Base-by-base conservation (phyloP, 2,113 vertebrate genomes). In the Scytalopus superciliaris region DNA sequence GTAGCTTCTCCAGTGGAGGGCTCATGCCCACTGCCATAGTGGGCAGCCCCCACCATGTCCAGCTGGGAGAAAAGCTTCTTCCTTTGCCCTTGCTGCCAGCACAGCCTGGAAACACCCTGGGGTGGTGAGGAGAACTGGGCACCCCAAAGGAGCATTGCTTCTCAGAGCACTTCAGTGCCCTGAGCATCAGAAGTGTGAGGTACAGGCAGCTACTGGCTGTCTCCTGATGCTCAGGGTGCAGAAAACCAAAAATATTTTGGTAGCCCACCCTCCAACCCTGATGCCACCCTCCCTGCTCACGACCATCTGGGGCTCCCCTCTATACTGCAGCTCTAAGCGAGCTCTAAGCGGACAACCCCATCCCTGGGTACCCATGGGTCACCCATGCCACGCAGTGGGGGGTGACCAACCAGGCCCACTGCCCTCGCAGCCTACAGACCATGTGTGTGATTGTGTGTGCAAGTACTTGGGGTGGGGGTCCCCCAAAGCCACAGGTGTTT, bases 21-120 rank as follows among this genome's bases (percentile, higher is more conserved):
- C 50, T 66, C 40, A 0, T 3, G 1, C 59, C 14, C 42, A 0
- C 9, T 3, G 0, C 68, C 4, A 1, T 1, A 12, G 12, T 1
- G 31, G 44, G 89, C 69, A 66, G 69, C 86, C 82, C 74, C 60
- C 6, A 2, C 37, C 60, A 0, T 45, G 57, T 66, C 83, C 79
- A 22, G 47, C 62, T 63, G 79, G 9, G 14, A 78, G 33, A 2
- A 0, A 30, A 47, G 28, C 21, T 68, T 40, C n/a, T 45, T 24
- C 52, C 17, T 68, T 18, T 5, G 4, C 11, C n/a, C 42, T 70
- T 1, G 1, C 49, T 40, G 39, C 40, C 14, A 6, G 56, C 21
- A 0, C 68, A 21, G 63, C 70, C 70, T 21, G 53, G 28, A 17
- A 31, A 28, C 10, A 16, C 33, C 5, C 18, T 0, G 27, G 31